Conservation (phyloP, 2,113 vertebrate genomes). For the Manacus vitellinus region DNA sequence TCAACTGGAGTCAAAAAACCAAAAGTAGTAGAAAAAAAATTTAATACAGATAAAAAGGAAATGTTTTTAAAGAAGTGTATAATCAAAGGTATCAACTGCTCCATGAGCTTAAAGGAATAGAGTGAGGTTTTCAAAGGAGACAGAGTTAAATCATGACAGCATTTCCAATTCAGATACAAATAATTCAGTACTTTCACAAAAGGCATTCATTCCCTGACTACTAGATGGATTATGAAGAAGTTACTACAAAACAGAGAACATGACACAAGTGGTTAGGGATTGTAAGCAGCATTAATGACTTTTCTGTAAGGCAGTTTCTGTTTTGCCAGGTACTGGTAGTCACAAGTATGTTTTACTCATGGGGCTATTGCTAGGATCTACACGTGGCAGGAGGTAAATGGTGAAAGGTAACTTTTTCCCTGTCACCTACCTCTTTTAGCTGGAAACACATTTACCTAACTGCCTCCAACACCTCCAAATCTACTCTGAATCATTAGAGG, state of each 20-base stretch:
- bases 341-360: neutral
- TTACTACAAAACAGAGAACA: neutral
- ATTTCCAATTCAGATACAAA: neutral
- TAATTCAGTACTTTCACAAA: neutral
- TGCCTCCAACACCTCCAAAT: neutral
- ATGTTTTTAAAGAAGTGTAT: neutral
- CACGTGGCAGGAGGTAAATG: neutral
- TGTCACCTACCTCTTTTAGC: neutral
- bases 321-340: neutral
- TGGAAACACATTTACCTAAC: neutral
- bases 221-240: neutral
- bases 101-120: neutral
- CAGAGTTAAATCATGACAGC: neutral
- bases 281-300: neutral
- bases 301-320: neutral
- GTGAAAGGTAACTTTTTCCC: neutral
- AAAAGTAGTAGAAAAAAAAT: neutral
- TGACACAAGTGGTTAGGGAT: neutral
- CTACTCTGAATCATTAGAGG: neutral
- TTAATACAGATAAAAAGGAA: neutral
- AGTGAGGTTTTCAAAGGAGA: neutral
- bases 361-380: neutral
- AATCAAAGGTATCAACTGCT: neutral
- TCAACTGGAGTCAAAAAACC: neutral
- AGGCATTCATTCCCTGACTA: neutral